phyloP scores from a whole-genome alignment of 92 coral and sea anemone genomes.

The Hydrozoanthus gracilis region DNA sequence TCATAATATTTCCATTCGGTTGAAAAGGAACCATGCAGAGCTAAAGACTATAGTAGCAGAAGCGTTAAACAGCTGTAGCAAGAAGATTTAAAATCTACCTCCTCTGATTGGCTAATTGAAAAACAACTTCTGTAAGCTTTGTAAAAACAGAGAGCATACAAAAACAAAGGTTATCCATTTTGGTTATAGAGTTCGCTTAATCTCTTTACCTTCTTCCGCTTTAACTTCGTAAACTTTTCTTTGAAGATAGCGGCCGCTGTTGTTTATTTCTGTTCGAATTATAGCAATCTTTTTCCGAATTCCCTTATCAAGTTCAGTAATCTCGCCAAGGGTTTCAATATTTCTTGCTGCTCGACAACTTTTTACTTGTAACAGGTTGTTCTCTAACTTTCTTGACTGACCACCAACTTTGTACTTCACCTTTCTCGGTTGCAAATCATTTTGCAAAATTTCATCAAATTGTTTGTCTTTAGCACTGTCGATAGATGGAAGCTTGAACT shows the following conservation, averaged over 20 bases:
- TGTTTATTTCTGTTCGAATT: constrained; percentile 14
- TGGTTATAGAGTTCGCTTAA: no score
- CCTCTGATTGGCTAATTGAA: background rate
- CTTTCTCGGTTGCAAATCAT: background rate
- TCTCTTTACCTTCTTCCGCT: constrained; percentile 14
- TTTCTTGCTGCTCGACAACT: background rate
- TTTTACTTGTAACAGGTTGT: background rate
- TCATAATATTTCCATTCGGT: background rate
- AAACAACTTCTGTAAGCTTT: background rate
- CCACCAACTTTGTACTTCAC: background rate
- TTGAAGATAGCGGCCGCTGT: constrained; percentile 15
- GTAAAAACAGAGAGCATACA: background rate
- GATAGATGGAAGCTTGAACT: constrained; percentile 17
- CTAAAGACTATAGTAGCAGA: background rate
- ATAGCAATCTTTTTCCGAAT: constrained; percentile 17
- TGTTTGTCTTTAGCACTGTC: background rate
- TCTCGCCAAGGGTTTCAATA: constrained; percentile 2
- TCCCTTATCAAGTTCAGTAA: constrained; percentile 8
- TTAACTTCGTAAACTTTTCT: background rate
- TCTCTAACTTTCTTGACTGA: background rate
- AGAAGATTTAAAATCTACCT: background rate
- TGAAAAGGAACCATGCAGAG: background rate
- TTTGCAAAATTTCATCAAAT: background rate
- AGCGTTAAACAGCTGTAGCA: background rate
- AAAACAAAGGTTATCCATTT: no score